Percentiles rank a stretch among this genome's conserved stretches.
phyloP scores from a whole-genome alignment of 2,888 invertebrate species.

The Fragum fragum region DNA sequence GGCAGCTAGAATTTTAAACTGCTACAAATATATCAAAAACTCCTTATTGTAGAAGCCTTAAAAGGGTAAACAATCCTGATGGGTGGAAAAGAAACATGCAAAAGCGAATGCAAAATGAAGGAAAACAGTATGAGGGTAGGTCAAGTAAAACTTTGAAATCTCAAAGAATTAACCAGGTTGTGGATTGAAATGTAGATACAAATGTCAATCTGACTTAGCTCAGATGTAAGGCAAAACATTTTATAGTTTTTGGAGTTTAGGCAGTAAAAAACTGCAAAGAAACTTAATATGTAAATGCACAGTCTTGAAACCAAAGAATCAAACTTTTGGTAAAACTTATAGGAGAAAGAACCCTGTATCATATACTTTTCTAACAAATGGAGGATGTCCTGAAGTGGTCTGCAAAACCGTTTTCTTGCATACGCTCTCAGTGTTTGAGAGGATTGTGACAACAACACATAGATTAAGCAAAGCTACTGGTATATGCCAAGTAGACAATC shows the following conservation, averaged over 20 bases:
- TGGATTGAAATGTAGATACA: conserved; percentile 11
- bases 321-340: not conserved
- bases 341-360: not conserved
- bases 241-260: conserved; percentile 31
- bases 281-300: conserved; percentile 30
- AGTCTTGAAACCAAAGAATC: not conserved
- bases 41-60: not conserved
- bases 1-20: not conserved
- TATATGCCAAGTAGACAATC: too few species aligned
- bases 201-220: conserved; percentile 19
- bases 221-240: conserved; percentile 24
- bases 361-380: not conserved
- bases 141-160: not conserved
- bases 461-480: too few species aligned
- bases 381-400: not conserved
- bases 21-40: not conserved
- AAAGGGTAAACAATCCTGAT: conserved; percentile 15
- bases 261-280: conserved; percentile 30
- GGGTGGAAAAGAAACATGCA: conserved; percentile 26
- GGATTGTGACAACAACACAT: too few species aligned
- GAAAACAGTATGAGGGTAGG: conserved; percentile 2
- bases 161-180: conserved; percentile 15
- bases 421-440: too few species aligned
- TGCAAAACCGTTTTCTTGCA: too few species aligned
- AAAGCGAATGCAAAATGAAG: conserved; percentile 30